phyloP scores from a whole-genome alignment of 2,888 invertebrate genomes.

The Uloborus plumipes region DNA sequence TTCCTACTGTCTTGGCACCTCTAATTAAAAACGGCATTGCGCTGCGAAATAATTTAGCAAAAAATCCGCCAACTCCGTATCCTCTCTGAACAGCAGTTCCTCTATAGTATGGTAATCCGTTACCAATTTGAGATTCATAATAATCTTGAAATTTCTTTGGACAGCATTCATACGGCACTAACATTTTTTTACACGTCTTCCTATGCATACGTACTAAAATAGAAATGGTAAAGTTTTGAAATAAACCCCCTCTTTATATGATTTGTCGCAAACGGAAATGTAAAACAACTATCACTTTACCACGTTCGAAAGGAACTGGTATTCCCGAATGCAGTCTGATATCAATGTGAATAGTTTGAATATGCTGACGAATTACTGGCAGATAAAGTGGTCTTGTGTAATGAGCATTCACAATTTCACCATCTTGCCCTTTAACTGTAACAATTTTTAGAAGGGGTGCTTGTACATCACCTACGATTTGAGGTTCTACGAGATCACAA shows the following conservation, averaged over 20 bases:
- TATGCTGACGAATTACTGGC: slow-evolving; percentile 16
- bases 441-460: slow-evolving; percentile 11
- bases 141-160: slow-evolving; percentile 8
- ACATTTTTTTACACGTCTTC: not conserved
- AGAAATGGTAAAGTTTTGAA: not conserved
- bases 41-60: slow-evolving; percentile 34
- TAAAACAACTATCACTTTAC: slow-evolving; percentile 1
- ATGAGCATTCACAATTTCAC: slow-evolving; percentile 13
- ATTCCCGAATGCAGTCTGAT: slow-evolving; percentile 8
- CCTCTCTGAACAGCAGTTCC: slow-evolving; percentile 29
- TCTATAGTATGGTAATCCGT: slow-evolving; percentile 32
- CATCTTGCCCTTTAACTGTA: slow-evolving; percentile 15
- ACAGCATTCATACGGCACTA: slow-evolving; percentile 4
- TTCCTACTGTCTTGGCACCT: slow-evolving; percentile 31
- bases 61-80: slow-evolving; percentile 36
- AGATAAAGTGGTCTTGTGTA: slow-evolving; percentile 7
- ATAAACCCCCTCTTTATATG: not conserved
- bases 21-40: slow-evolving; percentile 45
- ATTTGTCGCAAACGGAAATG: slow-evolving; percentile 5
- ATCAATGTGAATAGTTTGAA: slow-evolving; percentile 3
- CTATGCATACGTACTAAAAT: too few relatives aligned
- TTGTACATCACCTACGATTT: not conserved
- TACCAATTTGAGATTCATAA: slow-evolving; percentile 26
- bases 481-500: not conserved
- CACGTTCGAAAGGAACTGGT: slow-evolving; percentile 15